These are phyloP conservation scores for Coenobita brevimanus DNA, from an alignment of 1,140 invertebrate species.

Conservation along the genomic window DNA sequence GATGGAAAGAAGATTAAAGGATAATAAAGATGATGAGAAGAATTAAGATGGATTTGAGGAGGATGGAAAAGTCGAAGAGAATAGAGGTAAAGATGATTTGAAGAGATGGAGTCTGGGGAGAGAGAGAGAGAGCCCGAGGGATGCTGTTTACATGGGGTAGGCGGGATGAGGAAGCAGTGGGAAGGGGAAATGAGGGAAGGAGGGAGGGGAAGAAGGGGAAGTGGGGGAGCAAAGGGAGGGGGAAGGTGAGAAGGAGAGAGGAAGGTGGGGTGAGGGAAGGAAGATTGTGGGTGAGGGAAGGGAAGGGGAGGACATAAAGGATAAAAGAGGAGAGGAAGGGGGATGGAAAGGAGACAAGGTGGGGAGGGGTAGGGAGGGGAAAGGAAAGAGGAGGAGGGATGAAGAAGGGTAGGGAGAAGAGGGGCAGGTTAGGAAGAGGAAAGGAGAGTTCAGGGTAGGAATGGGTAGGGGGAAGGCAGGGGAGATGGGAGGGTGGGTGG, in stretches of 20 bases:
- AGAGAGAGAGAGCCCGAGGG: neutral
- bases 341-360: no score
- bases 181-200: neutral
- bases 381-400: no score
- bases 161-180: neutral
- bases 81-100: neutral
- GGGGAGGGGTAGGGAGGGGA: no score
- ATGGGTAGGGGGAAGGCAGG: no score
- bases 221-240: neutral
- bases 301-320: neutral
- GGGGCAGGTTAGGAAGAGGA: no score
- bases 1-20: neutral
- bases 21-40: neutral
- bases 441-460: no score
- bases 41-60: neutral
- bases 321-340: neutral
- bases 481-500: no score
- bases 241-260: neutral
- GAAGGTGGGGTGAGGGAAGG: neutral
- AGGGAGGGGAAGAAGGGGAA: neutral
- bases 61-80: neutral
- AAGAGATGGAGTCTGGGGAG: neutral
- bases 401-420: no score
- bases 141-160: neutral
- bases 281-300: neutral